Conservation (phyloP, 2,888 invertebrate species). For the Orthosia gothica region DNA sequence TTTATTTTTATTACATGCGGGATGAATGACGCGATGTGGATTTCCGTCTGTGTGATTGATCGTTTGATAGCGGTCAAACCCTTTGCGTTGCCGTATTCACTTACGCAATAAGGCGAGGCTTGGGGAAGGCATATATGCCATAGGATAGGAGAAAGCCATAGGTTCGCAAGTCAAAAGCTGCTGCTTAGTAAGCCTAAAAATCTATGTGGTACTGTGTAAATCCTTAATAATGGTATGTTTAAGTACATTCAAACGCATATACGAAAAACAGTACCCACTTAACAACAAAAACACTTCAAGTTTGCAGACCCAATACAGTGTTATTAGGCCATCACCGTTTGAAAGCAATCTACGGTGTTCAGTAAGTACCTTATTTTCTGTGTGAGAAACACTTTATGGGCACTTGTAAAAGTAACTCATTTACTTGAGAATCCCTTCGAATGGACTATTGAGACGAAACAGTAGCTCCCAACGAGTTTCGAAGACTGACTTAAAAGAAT, state of each 20-base stretch:
- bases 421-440: slow-evolving; percentile 44
- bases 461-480: slow-evolving; percentile 35
- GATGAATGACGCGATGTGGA: too few relatives aligned
- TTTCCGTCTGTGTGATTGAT: too few relatives aligned
- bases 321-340: slow-evolving; percentile 51
- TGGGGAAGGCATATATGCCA: too few relatives aligned
- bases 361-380: slow-evolving; percentile 58
- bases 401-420: slow-evolving; percentile 59
- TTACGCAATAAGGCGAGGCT: too few relatives aligned
- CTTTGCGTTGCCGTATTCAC: too few relatives aligned
- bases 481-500: slow-evolving; percentile 41
- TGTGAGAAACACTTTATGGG: slow-evolving; percentile 51
- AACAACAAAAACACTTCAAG: slow-evolving; percentile 16
- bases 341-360: slow-evolving; percentile 41
- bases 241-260: background rate
- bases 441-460: slow-evolving; percentile 33
- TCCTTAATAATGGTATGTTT: too few relatives aligned
- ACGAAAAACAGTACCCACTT: slow-evolving; percentile 5
- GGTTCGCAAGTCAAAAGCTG: too few relatives aligned
- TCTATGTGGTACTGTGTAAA: too few relatives aligned
- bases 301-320: slow-evolving; percentile 34
- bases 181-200: too few relatives aligned
- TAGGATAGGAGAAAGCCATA: too few relatives aligned
- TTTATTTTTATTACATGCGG: too few relatives aligned
- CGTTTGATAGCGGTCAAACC: too few relatives aligned